Conservation (phyloP, 2,888 invertebrate species). For the Acleris laterana region DNA sequence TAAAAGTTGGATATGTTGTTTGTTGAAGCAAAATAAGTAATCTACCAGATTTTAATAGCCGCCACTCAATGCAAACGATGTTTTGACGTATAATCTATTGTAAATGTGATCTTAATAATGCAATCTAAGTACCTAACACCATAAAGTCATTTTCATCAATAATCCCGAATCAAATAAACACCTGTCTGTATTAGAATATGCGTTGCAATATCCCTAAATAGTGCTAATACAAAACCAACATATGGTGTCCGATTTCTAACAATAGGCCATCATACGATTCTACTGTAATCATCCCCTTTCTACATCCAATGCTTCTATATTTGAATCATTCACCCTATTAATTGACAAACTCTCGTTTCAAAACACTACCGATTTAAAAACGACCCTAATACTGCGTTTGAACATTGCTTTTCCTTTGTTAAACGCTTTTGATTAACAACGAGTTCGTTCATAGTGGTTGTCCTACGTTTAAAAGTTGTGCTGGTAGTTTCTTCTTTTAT, state of each 20-base stretch:
- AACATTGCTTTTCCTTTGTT: conserved; percentile 42
- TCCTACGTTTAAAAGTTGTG: conserved; percentile 62
- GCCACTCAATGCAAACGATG: too few relatives aligned
- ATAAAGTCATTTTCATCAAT: conserved; percentile 38
- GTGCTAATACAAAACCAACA: conserved; percentile 70
- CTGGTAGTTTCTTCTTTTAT: conserved; percentile 55
- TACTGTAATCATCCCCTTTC: conserved; percentile 73
- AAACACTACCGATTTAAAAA: conserved; percentile 37
- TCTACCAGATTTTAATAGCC: too few relatives aligned
- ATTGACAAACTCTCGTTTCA: conserved; percentile 66
- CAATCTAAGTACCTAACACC: conserved; percentile 10
- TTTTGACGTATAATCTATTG: background rate
- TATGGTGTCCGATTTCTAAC: conserved; percentile 72
- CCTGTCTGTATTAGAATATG: conserved; percentile 76
- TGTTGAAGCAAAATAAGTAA: too few relatives aligned
- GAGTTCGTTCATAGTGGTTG: conserved; percentile 66
- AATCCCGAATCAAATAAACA: conserved; percentile 55
- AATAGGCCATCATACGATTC: conserved; percentile 58
- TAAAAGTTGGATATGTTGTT: too few relatives aligned
- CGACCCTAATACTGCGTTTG: conserved; percentile 43
- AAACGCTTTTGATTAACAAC: conserved; percentile 52
- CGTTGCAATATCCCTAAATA: conserved; percentile 66
- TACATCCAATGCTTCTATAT: conserved; percentile 67
- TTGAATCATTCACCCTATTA: conserved; percentile 79
- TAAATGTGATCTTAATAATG: conserved; percentile 17